Evolutionary conservation across 2,888 invertebrate genomes (phyloP), one percentile per base, ranked within the genome.

Genomic region (Campopleginae sp.): DNA sequence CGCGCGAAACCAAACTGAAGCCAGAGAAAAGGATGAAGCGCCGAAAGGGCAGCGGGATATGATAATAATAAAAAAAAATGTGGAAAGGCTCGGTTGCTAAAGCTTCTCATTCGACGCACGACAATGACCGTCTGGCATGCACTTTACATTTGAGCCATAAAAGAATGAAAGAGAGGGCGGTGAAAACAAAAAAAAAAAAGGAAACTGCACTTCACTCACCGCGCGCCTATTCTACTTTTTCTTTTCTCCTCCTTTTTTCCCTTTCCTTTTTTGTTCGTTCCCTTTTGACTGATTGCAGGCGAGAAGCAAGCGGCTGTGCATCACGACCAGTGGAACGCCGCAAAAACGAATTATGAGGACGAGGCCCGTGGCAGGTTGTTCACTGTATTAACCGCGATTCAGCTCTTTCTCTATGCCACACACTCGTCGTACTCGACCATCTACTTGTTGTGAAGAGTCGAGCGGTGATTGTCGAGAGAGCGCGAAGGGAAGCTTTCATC

Each of bases 301-400:
- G 95, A 96, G 89, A 95, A 95, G 88, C 95, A 96, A 90, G 95
- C 95, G 2, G 95, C 95, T 1, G 95, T 96, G 70, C 95, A 96
- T 88, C 95, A 95, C 88, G 95, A 95, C 90, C 95, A 95, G 14
- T 95, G 95, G 95, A 95, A 95, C 90, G 94, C 94, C 89, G 95
- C 94, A 90, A 92, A 91, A 91, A 93, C 93, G 90, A 83, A 80
- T 85, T 84, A 84, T 51, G 85, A 80, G 72, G 82, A 85, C 76
- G 82, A 85, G 80, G 80, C 79, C 54, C 80, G 82, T 80, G 71
- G 74, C 78, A 70, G 82, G 77, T 78, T 86, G 74, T 83, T 88
- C 83, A 81, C 81, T 48, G 78, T 86, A 85, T 84, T 87, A 85
- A 85, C 84, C 77, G 83, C 72, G 68, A 86, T 83, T 84, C 85